Evolutionary conservation across 2,888 invertebrate species (phyloP).

Genomic region (Troilus luridus): DNA sequence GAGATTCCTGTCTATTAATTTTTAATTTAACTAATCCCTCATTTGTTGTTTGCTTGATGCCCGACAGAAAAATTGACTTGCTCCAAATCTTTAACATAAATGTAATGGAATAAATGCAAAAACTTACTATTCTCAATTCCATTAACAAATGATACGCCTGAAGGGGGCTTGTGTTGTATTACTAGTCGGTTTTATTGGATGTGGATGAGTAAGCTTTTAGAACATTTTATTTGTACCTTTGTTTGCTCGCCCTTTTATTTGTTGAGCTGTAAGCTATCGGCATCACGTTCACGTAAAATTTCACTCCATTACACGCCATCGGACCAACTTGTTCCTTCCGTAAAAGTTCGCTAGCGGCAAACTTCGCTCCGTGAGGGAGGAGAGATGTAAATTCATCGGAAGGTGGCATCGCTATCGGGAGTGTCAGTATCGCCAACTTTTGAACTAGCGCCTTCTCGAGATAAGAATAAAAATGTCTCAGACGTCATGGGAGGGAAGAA

Average conservation of each 20-base stretch:
- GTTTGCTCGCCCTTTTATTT: background rate
- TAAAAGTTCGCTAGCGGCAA: background rate
- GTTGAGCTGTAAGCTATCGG: background rate
- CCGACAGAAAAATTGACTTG: too few relatives aligned
- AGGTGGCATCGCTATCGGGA: background rate
- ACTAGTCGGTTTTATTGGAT: too few relatives aligned
- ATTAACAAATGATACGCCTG: too few relatives aligned
- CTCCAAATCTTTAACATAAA: too few relatives aligned
- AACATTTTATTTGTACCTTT: background rate
- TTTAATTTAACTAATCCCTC: too few relatives aligned
- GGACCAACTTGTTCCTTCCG: background rate
- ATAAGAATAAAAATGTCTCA: constrained; percentile 28
- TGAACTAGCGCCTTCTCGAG: background rate
- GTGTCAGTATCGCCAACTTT: background rate
- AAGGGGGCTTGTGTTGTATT: too few relatives aligned
- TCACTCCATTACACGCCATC: background rate
- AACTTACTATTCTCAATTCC: too few relatives aligned
- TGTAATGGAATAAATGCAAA: too few relatives aligned
- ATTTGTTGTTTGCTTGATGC: too few relatives aligned
- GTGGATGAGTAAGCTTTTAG: background rate
- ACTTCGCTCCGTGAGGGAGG: background rate
- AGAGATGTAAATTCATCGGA: background rate
- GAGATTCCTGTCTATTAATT: too few relatives aligned
- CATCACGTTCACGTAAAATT: background rate
- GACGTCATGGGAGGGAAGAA: background rate